These are phyloP conservation scores for Drosophila leontia DNA, from an alignment of 1,140 invertebrate species.

Conservation along the genomic window DNA sequence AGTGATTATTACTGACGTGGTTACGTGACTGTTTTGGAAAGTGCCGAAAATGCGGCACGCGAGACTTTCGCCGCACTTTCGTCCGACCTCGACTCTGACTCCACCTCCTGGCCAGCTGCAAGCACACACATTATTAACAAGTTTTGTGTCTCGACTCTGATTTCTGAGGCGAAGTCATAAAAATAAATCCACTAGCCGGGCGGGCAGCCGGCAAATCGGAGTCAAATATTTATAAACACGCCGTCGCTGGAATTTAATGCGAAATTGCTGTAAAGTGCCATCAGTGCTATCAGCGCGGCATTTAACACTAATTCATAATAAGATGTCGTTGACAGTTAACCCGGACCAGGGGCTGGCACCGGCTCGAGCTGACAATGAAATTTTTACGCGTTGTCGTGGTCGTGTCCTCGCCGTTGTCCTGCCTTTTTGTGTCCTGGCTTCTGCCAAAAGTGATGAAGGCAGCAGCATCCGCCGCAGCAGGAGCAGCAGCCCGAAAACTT, in stretches of 20 bases:
- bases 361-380: slow-evolving; percentile 75
- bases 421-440: slow-evolving; percentile 23
- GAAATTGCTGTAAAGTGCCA: slow-evolving; percentile 75
- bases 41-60: slow-evolving; percentile 83
- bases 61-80: slow-evolving; percentile 31
- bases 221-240: slow-evolving; percentile 74
- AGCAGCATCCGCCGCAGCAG: slow-evolving; percentile 14
- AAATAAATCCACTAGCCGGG: slow-evolving; percentile 74
- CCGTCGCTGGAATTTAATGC: slow-evolving; percentile 63
- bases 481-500: slow-evolving; percentile 41
- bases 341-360: slow-evolving; percentile 43
- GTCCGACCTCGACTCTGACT: neutral
- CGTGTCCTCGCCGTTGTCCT: slow-evolving; percentile 31
- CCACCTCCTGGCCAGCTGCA: slow-evolving; percentile 5
- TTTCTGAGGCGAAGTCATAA: slow-evolving; percentile 59
- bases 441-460: slow-evolving; percentile 70
- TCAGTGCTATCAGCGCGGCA: slow-evolving; percentile 76
- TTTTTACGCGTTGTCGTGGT: slow-evolving; percentile 55
- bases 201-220: slow-evolving; percentile 21
- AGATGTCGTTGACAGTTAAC: slow-evolving; percentile 83
- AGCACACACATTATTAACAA: slow-evolving; percentile 55
- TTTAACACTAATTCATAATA: slow-evolving; percentile 84
- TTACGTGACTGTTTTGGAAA: slow-evolving; percentile 85
- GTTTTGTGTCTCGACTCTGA: slow-evolving; percentile 52
- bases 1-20: slow-evolving; percentile 85